Evolutionary conservation across 2,113 vertebrate genomes (phyloP).

Genomic region (Neolamprologus tretocephalus): DNA sequence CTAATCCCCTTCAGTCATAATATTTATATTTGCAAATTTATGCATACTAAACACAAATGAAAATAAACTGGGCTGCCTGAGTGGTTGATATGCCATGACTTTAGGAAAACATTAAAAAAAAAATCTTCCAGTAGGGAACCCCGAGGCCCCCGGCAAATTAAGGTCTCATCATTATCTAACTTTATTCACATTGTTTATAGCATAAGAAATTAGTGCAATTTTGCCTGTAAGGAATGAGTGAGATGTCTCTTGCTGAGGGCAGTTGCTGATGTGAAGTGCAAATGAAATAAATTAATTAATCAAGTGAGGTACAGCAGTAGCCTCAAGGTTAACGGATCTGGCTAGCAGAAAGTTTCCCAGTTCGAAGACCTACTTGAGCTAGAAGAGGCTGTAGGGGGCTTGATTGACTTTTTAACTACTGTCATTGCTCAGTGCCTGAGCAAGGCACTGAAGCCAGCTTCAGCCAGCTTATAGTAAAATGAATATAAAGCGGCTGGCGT

Average conservation of each 20-base stretch:
- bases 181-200: slow-evolving; percentile 31
- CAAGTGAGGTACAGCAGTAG: not conserved
- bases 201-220: not conserved
- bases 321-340: not conserved
- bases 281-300: slow-evolving; percentile 9
- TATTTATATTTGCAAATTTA: slow-evolving; percentile 14
- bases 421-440: not conserved
- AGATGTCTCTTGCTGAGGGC: slow-evolving; percentile 6
- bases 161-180: slow-evolving; percentile 36
- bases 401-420: not conserved
- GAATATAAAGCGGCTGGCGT: not conserved
- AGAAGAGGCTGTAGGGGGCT: not conserved
- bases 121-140: slow-evolving; percentile 6
- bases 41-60: slow-evolving; percentile 18
- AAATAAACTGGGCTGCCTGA: slow-evolving; percentile 5
- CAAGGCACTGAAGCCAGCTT: not conserved
- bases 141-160: slow-evolving; percentile 2
- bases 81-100: slow-evolving; percentile 23
- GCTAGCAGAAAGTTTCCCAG: not conserved
- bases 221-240: not conserved
- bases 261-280: not conserved
- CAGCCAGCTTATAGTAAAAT: not conserved
- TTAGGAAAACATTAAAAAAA: not conserved
- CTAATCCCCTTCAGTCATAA: slow-evolving; percentile 16
- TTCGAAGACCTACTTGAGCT: not conserved